phyloP scores from a whole-genome alignment of 2,113 vertebrate species.

The Centropus bengalensis region DNA sequence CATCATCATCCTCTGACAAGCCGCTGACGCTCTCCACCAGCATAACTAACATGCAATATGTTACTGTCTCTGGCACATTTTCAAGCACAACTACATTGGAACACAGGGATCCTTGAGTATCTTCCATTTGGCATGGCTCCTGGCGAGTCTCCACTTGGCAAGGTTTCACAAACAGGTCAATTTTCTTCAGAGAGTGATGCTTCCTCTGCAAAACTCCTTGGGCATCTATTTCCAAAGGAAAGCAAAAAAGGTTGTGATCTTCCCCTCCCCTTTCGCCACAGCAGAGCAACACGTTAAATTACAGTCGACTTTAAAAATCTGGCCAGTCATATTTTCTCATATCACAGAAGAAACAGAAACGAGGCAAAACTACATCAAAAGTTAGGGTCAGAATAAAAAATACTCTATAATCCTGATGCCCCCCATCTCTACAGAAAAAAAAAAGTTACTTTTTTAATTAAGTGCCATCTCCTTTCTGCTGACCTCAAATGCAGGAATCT shows the following conservation, averaged over 20 bases:
- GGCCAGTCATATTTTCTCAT: fast-evolving
- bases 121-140: background rate
- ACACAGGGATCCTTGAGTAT: background rate
- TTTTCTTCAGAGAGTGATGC: background rate
- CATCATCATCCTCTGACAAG: constrained; percentile 47
- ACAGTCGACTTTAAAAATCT: background rate
- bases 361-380: background rate
- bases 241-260: background rate
- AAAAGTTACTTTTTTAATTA: background rate
- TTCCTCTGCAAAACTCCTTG: constrained; percentile 46
- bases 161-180: background rate
- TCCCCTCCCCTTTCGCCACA: background rate
- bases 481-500: background rate
- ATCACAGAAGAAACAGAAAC: background rate
- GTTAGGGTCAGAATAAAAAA: background rate
- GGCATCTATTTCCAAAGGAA: constrained; percentile 43
- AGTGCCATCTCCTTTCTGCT: background rate
- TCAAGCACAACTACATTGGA: constrained; percentile 73
- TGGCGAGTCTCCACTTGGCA: background rate
- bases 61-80: constrained; percentile 66
- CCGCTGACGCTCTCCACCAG: constrained; percentile 81
- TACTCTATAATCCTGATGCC: background rate
- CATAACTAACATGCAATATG: constrained; percentile 64
- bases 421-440: background rate
- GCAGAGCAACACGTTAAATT: background rate